Evolutionary conservation across 1,140 invertebrate genomes (phyloP), one percentile per base, ranked within the genome.

Genomic region (Semibalanus balanoides): DNA sequence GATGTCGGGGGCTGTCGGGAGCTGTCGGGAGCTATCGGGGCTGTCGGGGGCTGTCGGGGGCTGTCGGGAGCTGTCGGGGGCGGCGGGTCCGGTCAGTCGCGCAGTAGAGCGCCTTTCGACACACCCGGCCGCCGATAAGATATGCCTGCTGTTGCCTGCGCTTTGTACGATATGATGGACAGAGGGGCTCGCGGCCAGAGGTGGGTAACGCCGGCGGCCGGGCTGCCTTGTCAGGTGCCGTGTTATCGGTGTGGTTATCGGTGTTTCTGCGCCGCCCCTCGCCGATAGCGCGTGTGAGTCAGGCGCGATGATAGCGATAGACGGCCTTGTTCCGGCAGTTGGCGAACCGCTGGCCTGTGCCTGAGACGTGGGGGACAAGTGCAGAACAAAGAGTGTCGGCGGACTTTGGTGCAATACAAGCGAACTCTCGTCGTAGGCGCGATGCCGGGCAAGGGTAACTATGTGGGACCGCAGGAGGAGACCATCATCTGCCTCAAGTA

Each of bases 401-500:
- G 51, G 51, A 64, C 22, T 64, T 25, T 64, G 51, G 51, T 64
- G 51, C 51, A 64, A 64, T 64, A 64, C 7, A 19, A 3, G 14
- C 14, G 22, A 19, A 14, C 22, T 19, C 51, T 14, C 1, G 14
- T 3, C 7, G 7, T 19, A 1, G 3, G 1, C 51, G 22, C 51
- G 7, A 64, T 64, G 51, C 51, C 51, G 7, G 51, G 51, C 51
- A 64, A 64, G 22, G 51, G 51, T 1, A 64, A 64, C 51, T 64
- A 64, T 19, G 51, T 64, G 51, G 51, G 51, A 1, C 51, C 51
- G 11, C 51, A 76, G 72, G 76, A 77, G 71, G 74, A 75, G 29
- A 74, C 31, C 29, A 71, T 75, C 31, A 76, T 75, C 31, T 77
- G 75, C 30, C 51, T 82, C 31, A 81, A 81, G 69, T 81, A 80